phyloP scores from a whole-genome alignment of 2,113 vertebrate species.

The Atrichornis clamosus region DNA sequence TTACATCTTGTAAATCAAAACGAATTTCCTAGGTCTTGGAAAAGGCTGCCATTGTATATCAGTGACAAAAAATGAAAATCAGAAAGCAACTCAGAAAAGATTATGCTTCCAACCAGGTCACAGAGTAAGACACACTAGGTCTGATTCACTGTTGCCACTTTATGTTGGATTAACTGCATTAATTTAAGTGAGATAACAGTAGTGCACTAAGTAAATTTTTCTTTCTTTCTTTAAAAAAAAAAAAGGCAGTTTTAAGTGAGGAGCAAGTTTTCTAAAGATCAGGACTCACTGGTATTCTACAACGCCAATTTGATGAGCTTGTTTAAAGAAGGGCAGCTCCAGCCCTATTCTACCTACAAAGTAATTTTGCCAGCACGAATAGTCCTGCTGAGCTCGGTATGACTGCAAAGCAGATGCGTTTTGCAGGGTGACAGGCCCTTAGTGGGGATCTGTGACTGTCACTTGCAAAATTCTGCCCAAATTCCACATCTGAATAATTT shows the following conservation, averaged over 20 bases:
- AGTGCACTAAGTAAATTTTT: background rate
- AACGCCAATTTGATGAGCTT: background rate
- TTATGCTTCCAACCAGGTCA: slow-evolving; percentile 5
- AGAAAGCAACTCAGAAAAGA: background rate
- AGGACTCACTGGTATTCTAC: background rate
- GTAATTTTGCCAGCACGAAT: background rate
- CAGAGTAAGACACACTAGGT: background rate
- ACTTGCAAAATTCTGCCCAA: background rate
- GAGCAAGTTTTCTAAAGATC: slow-evolving; percentile 1
- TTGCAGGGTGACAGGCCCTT: background rate
- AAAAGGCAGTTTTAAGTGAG: background rate
- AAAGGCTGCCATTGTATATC: background rate
- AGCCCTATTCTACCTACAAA: background rate
- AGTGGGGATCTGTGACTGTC: background rate
- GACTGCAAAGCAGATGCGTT: background rate
- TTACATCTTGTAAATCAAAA: slow-evolving; percentile 33
- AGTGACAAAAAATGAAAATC: background rate
- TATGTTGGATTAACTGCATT: background rate
- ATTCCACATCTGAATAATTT: background rate
- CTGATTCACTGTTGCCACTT: background rate
- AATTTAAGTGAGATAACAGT: background rate
- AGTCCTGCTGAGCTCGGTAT: background rate
- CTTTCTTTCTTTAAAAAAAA: background rate
- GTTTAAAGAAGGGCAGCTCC: background rate
- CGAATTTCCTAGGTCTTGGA: background rate